A percentile compares a stretch with the other conserved stretches of the same genome.
These are phyloP conservation scores for Ostrea edulis DNA, from an alignment of 1,140 invertebrate species.

Conservation along the genomic window DNA sequence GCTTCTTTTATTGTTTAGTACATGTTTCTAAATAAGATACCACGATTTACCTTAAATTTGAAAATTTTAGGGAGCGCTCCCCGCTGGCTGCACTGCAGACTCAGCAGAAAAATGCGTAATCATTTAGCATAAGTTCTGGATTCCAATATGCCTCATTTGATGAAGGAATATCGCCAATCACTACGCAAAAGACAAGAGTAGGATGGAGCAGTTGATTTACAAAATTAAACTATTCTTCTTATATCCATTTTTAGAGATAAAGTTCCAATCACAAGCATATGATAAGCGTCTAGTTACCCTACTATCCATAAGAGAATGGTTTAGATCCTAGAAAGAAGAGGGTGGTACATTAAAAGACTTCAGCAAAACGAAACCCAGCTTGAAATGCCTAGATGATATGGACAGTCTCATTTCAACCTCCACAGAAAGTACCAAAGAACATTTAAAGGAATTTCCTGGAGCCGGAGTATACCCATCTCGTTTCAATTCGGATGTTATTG, in stretches of 20 bases:
- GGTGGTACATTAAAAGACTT: constrained; percentile 2
- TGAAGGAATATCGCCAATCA: constrained; percentile 18
- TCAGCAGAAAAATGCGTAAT: constrained; percentile 52
- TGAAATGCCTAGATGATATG: constrained; percentile 46
- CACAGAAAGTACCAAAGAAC: constrained; percentile 25
- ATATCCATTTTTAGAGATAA: constrained; percentile 43
- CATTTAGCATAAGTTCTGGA: constrained; percentile 49
- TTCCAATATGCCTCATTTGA: constrained; percentile 40
- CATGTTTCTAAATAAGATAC: too few species aligned
- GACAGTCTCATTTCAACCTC: constrained; percentile 38
- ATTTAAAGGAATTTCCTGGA: constrained; percentile 25
- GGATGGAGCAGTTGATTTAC: constrained; percentile 29
- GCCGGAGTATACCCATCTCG: constrained; percentile 38
- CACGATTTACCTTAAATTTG: too few species aligned
- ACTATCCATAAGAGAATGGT: background rate
- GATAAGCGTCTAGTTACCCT: background rate
- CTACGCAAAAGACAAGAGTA: constrained; percentile 1
- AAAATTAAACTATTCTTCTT: constrained; percentile 34
- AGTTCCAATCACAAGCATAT: constrained; percentile 4
- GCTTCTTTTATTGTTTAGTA: too few species aligned
- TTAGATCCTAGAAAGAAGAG: constrained; percentile 31
- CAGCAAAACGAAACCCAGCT: constrained; percentile 36
- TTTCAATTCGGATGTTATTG: constrained; percentile 43
- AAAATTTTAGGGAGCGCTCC: too few species aligned
- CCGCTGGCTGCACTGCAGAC: too few species aligned